These are phyloP conservation scores for Corythornis vintsioides DNA, from an alignment of 2,113 vertebrate genomes.

Conservation along the genomic window DNA sequence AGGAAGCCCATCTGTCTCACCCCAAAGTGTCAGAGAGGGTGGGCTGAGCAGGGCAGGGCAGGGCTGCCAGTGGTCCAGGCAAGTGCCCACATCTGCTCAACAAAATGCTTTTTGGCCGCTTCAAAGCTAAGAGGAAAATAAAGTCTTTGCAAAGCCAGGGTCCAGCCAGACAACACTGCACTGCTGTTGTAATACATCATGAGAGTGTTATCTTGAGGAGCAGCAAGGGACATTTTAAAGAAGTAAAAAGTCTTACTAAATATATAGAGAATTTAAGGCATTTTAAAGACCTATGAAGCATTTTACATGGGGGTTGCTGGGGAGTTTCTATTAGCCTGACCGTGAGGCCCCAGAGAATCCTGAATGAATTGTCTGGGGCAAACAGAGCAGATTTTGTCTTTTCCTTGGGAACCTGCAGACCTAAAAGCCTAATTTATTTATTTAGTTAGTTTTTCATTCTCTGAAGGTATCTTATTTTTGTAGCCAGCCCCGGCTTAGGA, in stretches of 20 bases:
- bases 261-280: conserved; percentile 76
- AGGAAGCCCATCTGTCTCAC: not conserved
- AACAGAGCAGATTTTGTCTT: conserved; percentile 55
- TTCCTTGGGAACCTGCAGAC: conserved; percentile 52
- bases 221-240: conserved; percentile 70
- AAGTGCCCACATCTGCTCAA: not conserved
- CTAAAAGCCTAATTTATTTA: conserved; percentile 29
- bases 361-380: conserved; percentile 68
- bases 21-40: not conserved
- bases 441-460: no score
- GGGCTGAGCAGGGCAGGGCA: not conserved
- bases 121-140: not conserved
- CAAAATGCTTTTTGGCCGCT: not conserved
- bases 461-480: not conserved
- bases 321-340: conserved; percentile 74
- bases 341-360: conserved; percentile 64
- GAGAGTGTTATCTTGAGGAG: conserved; percentile 44
- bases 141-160: not conserved
- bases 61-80: not conserved
- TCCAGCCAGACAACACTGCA: not conserved
- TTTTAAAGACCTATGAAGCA: conserved; percentile 77
- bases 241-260: conserved; percentile 73
- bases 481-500: not conserved
- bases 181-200: conserved; percentile 53
- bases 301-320: conserved; percentile 70